Conservation (phyloP, 2,113 vertebrate species). For the Alethe diademata region DNA sequence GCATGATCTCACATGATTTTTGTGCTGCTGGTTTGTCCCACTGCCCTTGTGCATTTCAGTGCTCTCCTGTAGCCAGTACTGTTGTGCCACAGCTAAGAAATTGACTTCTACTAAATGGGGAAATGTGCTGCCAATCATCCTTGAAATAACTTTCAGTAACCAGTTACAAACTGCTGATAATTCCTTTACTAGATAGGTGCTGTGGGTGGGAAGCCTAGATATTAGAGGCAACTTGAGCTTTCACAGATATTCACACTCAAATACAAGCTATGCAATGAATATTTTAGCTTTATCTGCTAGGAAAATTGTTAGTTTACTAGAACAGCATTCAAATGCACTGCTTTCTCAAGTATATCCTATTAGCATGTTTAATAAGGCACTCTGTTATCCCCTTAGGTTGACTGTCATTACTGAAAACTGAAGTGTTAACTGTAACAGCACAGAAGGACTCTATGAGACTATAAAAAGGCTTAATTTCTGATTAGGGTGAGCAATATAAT, state of each 20-base stretch:
- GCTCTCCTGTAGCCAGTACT: not conserved
- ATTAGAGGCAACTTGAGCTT: not conserved
- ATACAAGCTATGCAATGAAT: not conserved
- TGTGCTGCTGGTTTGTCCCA: not conserved
- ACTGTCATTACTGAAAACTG: not conserved
- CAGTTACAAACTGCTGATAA: not conserved
- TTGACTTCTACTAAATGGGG: not conserved
- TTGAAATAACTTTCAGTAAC: not conserved
- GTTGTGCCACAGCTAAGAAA: not conserved
- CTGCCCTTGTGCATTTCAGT: not conserved
- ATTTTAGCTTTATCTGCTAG: not conserved
- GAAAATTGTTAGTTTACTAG: not conserved
- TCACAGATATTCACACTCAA: not conserved
- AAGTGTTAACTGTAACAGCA: not conserved
- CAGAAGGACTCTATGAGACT: not conserved
- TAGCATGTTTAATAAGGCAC: not conserved
- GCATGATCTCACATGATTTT: not conserved
- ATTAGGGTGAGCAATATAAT: not conserved
- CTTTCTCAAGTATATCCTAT: constrained; percentile 6
- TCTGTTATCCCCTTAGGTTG: not conserved
- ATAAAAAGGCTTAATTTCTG: not conserved
- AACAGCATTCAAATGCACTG: not conserved
- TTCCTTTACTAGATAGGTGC: not conserved
- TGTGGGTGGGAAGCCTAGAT: not conserved
- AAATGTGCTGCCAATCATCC: not conserved